Base-by-base conservation (phyloP, 2,113 vertebrate genomes). In the Gopherus flavomarginatus region DNA sequence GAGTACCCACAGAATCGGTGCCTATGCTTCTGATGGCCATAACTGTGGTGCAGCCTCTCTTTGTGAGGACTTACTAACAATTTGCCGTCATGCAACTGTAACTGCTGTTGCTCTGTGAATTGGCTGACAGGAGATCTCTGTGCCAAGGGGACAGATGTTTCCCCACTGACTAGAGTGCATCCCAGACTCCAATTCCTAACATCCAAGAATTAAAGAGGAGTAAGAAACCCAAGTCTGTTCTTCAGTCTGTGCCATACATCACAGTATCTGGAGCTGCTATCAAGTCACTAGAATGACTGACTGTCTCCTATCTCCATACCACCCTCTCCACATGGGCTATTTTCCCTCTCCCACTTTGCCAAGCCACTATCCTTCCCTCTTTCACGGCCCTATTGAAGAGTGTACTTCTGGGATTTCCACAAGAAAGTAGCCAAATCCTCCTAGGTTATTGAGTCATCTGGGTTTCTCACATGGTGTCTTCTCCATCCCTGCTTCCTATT, bases 391-490 rank as follows among this genome's bases (percentile, higher is more conserved):
- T 2, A 0, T 29, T 93, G 57, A 92, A 92, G 87, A 85, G 59
- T 79, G 87, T 81, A 75, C 88, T 95, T 54, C 90, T 19, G 81
- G 29, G 81, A 96, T 97, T 97, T 97, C 89, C 94, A 92, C 96
- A 97, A 96, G 93, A 97, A 97, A 93, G 86, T 89, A 94, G 95
- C 88, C 31, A 95, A 96, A 94, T 87, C 92, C 77, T 5, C 86
- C 44, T 50, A 93, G 94, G 50, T 97, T 96, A 80, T 94, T 53
- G 53, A 96, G 80, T 77, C 26, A 8, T 94, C 86, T 95, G 84
- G 83, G 21, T 47, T 59, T 24, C 52, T 81, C 31, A 22, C 92
- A 13, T 90, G 92, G 79, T 82, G 86, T 87, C 91, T 91, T 93
- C 65, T 94, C 87, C 79, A 87, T 50, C 35, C 93, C 93, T 96